Evolutionary conservation across 2,113 vertebrate species (phyloP).

Genomic region (Picathartes gymnocephalus): DNA sequence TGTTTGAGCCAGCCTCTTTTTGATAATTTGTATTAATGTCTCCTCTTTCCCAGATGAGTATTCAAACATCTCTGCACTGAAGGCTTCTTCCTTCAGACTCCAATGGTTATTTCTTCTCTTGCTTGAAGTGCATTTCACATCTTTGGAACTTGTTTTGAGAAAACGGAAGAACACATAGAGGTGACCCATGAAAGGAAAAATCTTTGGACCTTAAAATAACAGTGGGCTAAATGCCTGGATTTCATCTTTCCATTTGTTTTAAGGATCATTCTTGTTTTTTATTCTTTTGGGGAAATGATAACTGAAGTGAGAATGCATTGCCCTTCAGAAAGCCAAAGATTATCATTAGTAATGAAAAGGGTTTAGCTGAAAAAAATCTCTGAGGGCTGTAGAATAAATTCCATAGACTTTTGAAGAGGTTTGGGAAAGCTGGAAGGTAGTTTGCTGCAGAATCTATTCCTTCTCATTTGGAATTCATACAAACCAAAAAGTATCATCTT

Average conservation of each 20-base stretch:
- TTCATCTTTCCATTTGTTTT: conserved; percentile 4
- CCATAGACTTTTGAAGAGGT: not conserved
- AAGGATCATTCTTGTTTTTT: not conserved
- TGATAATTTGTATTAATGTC: not conserved
- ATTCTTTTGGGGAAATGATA: not conserved
- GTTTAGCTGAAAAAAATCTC: not conserved
- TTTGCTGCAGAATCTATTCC: not conserved
- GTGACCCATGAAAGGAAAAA: not conserved
- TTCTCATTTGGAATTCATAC: not conserved
- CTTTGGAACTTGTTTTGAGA: not conserved
- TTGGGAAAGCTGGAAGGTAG: not conserved
- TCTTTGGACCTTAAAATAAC: not conserved
- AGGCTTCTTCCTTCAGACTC: not conserved
- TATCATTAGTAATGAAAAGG: not conserved
- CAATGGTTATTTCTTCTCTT: not conserved
- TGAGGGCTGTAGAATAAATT: not conserved
- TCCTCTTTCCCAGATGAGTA: not conserved
- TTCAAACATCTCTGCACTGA: not conserved
- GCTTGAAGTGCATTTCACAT: not conserved
- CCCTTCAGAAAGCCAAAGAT: not conserved
- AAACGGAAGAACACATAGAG: not conserved
- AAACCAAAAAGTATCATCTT: not conserved
- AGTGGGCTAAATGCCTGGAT: not conserved
- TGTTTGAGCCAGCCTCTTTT: not conserved
- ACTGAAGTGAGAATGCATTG: not conserved